Evolutionary conservation across 2,888 invertebrate genomes (phyloP).

Genomic region (Idaea dimidiata): DNA sequence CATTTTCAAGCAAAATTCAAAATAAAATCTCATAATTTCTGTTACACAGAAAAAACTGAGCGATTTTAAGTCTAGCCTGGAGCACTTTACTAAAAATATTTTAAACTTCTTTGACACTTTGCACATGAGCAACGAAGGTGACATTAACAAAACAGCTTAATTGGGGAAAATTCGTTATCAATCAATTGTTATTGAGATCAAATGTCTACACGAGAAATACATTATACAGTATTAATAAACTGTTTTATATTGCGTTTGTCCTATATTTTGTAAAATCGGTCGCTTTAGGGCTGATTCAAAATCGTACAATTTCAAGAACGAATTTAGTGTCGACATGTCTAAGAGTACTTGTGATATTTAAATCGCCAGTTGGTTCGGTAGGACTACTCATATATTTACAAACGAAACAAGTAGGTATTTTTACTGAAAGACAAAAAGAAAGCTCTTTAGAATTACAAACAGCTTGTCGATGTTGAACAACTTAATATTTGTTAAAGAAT

Average conservation of each 20-base stretch:
- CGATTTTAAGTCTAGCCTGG: not conserved
- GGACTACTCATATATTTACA: too few species aligned
- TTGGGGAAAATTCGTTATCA: conserved; percentile 26
- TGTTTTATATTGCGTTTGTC: conserved; percentile 31
- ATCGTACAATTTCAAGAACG: not conserved
- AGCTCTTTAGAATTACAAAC: too few species aligned
- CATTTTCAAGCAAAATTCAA: too few species aligned
- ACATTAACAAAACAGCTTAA: conserved; percentile 12
- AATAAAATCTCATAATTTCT: too few species aligned
- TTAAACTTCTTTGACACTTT: not conserved
- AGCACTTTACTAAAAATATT: not conserved
- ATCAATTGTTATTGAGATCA: conserved; percentile 29
- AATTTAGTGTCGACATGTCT: not conserved
- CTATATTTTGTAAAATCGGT: conserved; percentile 9
- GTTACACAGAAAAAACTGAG: too few species aligned
- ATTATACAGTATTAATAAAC: not conserved
- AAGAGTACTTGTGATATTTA: conserved; percentile 9
- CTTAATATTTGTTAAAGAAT: too few species aligned
- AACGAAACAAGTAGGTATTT: too few species aligned
- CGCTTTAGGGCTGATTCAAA: not conserved
- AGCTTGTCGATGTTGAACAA: too few species aligned
- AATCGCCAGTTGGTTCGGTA: conserved; percentile 7
- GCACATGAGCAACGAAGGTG: not conserved
- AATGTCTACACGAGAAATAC: conserved; percentile 28
- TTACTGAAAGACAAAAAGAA: too few species aligned